Evolutionary conservation across 2,797 vertebrate genomes (phyloP), one percentile per base, ranked within the genome.

Genomic region (Microtus agrestis): DNA sequence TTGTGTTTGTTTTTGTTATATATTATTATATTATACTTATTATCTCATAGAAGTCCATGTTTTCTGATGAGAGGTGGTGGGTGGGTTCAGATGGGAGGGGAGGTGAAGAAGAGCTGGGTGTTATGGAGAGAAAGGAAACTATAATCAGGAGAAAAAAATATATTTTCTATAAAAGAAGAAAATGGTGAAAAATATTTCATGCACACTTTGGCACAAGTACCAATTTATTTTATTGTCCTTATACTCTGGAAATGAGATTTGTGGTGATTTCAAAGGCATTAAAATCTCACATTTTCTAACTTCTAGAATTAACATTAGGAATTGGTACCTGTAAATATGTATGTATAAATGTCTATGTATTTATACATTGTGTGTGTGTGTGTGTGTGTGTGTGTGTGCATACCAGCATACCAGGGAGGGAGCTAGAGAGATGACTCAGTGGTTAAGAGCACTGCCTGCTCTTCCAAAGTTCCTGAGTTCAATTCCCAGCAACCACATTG

Each of bases 241-340:
- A 74, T 34, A n/a, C 23, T 61, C 19, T 87, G 1, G 37, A 94
- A 93, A 69, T 78, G 81, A 17, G 19, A 94, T 8, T 40, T 95
- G 37, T 51, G 48, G 9, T 54, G 27, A 93, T 93, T 95, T 96
- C 56, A 87, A 90, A 95, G 31, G 7, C 25, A 73, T 73, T 73
- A 73, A 21, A 40, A 73, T 11, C 37, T 73, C 19, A 11, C 37
- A 77, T 87, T 93, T 59, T 84, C 34, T 34, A 84, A 48, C 17
- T 91, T 92, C 59, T 81, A 84, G 43, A 91, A 71, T 13, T 93
- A 67, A 80, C 31, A 48, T 71, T 86, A 91, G 23, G 81, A 94
- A 92, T 37, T 43, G 15, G 56, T 31, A 79, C 8, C n/a, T 67
- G 14, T 63, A 69, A n/a, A 40, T 73, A 23, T 40, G 54, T 56